These are phyloP conservation scores for Nannospalax galili DNA, from an alignment of 2,113 vertebrate genomes.

Conservation along the genomic window DNA sequence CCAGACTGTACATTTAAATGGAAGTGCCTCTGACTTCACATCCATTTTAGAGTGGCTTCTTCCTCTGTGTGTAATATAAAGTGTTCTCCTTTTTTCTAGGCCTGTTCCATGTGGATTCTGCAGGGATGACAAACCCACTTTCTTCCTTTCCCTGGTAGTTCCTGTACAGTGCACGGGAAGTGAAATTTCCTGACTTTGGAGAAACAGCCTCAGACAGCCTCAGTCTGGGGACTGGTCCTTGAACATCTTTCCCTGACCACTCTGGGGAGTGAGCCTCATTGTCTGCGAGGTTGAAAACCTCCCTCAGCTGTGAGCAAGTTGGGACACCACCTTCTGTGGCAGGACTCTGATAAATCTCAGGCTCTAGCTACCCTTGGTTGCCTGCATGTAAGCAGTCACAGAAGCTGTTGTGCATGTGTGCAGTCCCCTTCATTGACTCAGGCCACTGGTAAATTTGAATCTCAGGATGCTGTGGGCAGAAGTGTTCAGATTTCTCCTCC, in stretches of 20 bases:
- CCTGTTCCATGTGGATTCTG: background rate
- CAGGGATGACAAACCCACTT: background rate
- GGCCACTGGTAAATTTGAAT: background rate
- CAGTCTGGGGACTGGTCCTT: too few species aligned
- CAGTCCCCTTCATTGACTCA: too few species aligned
- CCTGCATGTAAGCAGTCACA: too few species aligned
- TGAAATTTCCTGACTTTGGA: background rate
- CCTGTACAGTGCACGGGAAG: background rate
- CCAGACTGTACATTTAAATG: background rate
- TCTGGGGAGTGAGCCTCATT: too few species aligned
- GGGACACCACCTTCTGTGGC: too few species aligned
- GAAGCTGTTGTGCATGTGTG: too few species aligned
- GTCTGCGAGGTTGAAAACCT: too few species aligned
- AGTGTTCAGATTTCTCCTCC: background rate
- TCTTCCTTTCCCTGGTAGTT: background rate
- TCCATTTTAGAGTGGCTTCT: background rate
- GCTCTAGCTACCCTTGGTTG: too few species aligned
- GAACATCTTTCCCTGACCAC: too few species aligned
- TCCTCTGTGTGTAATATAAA: background rate
- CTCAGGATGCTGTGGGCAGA: background rate
- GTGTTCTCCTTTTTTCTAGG: background rate
- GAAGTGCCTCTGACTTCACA: background rate
- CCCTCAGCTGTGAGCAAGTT: too few species aligned
- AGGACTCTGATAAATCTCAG: too few species aligned
- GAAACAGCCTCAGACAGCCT: too few species aligned